Evolutionary conservation across 2,113 vertebrate species (phyloP).

Genomic region (Serilophus lunatus): DNA sequence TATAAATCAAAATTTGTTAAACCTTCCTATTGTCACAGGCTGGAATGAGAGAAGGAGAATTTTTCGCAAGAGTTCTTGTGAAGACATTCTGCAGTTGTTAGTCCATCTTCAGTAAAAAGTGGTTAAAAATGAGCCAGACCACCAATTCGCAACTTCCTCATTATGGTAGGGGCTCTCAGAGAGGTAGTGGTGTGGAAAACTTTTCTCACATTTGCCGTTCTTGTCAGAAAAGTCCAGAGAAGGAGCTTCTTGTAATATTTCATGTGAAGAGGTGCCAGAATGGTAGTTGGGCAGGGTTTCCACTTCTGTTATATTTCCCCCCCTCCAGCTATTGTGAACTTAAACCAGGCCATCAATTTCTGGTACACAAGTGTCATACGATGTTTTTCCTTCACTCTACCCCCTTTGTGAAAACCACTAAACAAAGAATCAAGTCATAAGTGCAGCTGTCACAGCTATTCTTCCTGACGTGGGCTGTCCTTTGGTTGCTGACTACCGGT

Average conservation of each 20-base stretch:
- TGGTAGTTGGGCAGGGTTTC: background rate
- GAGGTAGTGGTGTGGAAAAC: background rate
- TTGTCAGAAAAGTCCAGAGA: background rate
- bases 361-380: background rate
- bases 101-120: background rate
- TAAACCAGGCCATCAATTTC: background rate
- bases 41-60: background rate
- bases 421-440: background rate
- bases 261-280: background rate
- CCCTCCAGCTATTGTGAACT: background rate
- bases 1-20: background rate
- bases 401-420: background rate
- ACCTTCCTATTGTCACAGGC: background rate
- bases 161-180: background rate
- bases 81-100: background rate
- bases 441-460: background rate
- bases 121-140: background rate
- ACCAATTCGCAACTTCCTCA: background rate
- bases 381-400: background rate
- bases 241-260: background rate
- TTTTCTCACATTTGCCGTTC: background rate
- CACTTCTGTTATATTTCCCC: background rate
- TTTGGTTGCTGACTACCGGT: background rate
- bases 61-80: background rate
- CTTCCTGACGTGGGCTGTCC: background rate